phyloP scores from a whole-genome alignment of 1,140 invertebrate genomes.

The Papilio xuthus region DNA sequence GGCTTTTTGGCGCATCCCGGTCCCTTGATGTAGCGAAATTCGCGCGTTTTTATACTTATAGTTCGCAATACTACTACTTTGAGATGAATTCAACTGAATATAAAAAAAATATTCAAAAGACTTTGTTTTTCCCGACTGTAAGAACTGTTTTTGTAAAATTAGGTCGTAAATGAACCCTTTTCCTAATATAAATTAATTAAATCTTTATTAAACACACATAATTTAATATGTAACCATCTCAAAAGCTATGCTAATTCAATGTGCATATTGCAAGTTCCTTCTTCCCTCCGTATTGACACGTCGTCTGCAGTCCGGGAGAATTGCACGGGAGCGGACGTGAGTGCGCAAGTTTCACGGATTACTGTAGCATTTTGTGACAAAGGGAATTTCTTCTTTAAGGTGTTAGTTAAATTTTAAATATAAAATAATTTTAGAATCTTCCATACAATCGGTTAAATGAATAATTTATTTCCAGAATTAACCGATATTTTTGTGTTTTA shows the following conservation, averaged over 20 bases:
- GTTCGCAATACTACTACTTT: not conserved
- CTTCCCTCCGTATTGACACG: slow-evolving; percentile 53
- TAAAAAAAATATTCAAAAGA: not conserved
- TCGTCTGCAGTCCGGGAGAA: slow-evolving; percentile 46
- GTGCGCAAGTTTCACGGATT: not conserved
- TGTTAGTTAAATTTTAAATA: not conserved
- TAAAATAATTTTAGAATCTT: not conserved
- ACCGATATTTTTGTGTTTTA: no score
- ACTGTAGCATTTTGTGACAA: not conserved
- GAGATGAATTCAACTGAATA: not conserved
- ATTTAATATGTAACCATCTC: not conserved
- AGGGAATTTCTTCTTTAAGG: not conserved
- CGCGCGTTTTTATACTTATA: slow-evolving; percentile 49
- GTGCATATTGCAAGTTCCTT: not conserved
- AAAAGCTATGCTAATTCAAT: not conserved
- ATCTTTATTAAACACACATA: not conserved
- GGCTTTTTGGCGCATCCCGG: slow-evolving; percentile 51
- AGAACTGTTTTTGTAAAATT: no score
- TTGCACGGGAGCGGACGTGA: slow-evolving; percentile 41
- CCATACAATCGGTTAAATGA: no score
- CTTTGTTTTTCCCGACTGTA: no score
- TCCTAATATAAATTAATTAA: not conserved
- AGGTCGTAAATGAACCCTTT: no score
- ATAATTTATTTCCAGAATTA: no score
- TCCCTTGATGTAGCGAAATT: slow-evolving; percentile 53